Conservation (phyloP, 2,113 vertebrate genomes). For the Gobiocypris rarus region DNA sequence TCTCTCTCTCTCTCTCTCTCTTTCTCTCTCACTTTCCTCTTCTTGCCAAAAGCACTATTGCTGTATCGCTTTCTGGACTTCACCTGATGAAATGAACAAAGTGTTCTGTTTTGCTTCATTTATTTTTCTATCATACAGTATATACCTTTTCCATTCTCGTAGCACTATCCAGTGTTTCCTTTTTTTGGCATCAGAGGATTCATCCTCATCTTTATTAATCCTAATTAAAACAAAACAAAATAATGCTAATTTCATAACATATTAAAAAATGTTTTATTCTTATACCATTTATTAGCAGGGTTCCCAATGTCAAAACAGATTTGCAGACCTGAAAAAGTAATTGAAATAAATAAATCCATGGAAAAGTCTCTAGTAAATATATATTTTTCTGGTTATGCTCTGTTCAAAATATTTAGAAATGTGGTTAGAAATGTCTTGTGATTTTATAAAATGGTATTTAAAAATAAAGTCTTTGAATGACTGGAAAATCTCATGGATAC, state of each 20-base stretch:
- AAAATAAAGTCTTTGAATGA: neutral
- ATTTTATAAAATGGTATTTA: neutral
- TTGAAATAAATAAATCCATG: neutral
- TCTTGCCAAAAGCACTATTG: slow-evolving; percentile 34
- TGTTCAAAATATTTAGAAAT: neutral
- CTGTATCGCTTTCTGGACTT: neutral
- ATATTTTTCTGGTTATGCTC: neutral
- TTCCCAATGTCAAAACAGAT: neutral
- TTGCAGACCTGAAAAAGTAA: neutral
- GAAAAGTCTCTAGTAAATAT: neutral
- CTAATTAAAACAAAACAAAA: neutral
- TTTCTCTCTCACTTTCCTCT: neutral
- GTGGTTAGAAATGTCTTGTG: neutral
- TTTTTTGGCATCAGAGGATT: neutral
- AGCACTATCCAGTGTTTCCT: neutral
- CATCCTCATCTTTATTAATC: neutral
- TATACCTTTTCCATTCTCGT: neutral
- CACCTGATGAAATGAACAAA: slow-evolving; percentile 30
- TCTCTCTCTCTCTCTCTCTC: neutral
- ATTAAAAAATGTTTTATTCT: too few relatives aligned
- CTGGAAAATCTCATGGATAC: neutral
- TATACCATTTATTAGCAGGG: neutral
- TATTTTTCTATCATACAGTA: slow-evolving; percentile 35
- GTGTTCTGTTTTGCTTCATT: slow-evolving; percentile 35
- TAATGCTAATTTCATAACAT: too few relatives aligned